Conservation (phyloP, 1,140 invertebrate genomes). For the Macrotrachela quadricornifera region DNA sequence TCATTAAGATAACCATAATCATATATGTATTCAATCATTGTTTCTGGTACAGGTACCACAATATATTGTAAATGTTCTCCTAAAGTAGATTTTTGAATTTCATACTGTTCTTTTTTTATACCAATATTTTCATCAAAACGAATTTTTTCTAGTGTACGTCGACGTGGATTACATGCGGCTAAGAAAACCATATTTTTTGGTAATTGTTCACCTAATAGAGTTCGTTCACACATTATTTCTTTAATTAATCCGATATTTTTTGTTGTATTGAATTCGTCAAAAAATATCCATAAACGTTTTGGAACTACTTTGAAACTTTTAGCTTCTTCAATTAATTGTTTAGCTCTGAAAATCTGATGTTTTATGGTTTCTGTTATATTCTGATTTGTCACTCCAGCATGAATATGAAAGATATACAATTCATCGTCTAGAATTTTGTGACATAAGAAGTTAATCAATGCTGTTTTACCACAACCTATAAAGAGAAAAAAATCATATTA, state of each 20-base stretch:
- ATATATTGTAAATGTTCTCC: slow-evolving; percentile 13
- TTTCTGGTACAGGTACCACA: slow-evolving; percentile 14
- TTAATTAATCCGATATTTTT: slow-evolving; percentile 23
- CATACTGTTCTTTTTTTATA: too few relatives aligned
- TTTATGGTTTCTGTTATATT: slow-evolving; percentile 7
- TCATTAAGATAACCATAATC: slow-evolving; percentile 14
- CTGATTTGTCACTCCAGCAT: neutral
- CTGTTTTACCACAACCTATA: slow-evolving; percentile 13
- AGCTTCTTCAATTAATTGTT: too few relatives aligned
- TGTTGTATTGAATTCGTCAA: slow-evolving; percentile 28
- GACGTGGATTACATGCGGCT: too few relatives aligned
- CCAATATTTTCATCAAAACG: too few relatives aligned
- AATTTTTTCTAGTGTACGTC: too few relatives aligned
- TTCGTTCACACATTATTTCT: slow-evolving; percentile 24
- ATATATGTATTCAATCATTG: slow-evolving; percentile 15
- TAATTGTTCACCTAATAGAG: slow-evolving; percentile 11
- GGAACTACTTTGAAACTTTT: too few relatives aligned
- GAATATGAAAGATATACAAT: too few relatives aligned
- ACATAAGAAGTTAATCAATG: slow-evolving; percentile 11
- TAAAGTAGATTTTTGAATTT: slow-evolving; percentile 11
- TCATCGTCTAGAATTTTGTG: too few relatives aligned
- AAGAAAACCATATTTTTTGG: too few relatives aligned
- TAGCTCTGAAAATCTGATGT: neutral
- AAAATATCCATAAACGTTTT: slow-evolving; percentile 14
- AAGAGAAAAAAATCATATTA: too few relatives aligned